A percentile compares a stretch with the other conserved stretches of the same genome.
phyloP scores from a whole-genome alignment of 2,113 vertebrate species.

The Tachysurus fulvidraco region DNA sequence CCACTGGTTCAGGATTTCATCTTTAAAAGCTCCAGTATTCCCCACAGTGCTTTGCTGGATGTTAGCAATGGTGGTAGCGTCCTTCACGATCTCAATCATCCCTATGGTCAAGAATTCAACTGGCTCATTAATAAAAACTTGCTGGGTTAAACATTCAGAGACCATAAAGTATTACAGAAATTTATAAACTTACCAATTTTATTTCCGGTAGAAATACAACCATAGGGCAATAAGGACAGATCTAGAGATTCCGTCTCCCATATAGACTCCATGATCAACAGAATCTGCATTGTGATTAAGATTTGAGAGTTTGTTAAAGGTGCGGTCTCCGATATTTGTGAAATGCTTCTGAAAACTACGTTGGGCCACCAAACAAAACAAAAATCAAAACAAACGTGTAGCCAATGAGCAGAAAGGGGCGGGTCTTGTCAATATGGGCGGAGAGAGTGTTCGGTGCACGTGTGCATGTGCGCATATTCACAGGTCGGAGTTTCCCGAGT shows the following conservation, averaged over 20 bases:
- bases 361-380: too few species aligned
- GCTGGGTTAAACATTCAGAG: neutral
- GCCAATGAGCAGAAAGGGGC: too few species aligned
- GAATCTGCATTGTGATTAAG: slow-evolving; percentile 76
- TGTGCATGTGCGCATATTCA: too few species aligned
- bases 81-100: slow-evolving; percentile 98
- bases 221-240: slow-evolving; percentile 90
- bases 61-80: slow-evolving; percentile 97
- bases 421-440: too few species aligned
- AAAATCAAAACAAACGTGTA: too few species aligned
- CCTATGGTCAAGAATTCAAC: slow-evolving; percentile 68
- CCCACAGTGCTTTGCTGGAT: slow-evolving; percentile 97
- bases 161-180: neutral
- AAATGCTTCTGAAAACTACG: too few species aligned
- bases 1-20: slow-evolving; percentile 96
- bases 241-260: slow-evolving; percentile 97
- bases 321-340: neutral
- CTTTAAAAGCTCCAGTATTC: slow-evolving; percentile 95
- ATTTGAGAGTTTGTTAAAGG: neutral
- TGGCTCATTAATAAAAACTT: neutral
- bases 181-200: slow-evolving; percentile 81
- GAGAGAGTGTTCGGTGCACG: too few species aligned
- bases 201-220: slow-evolving; percentile 97
- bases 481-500: too few species aligned
- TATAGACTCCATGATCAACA: slow-evolving; percentile 97